Evolutionary conservation across 92 coral and sea anemone genomes (phyloP).

Genomic region (Pocillopora grandis): DNA sequence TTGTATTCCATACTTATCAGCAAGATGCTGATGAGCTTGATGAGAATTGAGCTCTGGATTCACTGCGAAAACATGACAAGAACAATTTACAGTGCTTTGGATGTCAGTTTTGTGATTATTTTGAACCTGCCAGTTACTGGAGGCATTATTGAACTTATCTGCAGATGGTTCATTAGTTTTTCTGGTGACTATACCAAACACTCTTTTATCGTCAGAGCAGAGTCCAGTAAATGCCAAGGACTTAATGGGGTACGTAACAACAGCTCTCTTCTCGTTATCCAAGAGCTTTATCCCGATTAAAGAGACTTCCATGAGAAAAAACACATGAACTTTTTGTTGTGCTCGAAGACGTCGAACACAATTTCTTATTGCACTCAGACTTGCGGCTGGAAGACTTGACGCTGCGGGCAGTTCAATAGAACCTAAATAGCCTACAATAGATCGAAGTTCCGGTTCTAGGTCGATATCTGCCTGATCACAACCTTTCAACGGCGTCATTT

Average conservation of each 20-base stretch:
- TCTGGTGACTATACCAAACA: conserved; percentile 90
- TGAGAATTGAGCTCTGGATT: conserved; percentile 79
- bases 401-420: conserved; percentile 86
- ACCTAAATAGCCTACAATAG: conserved; percentile 92
- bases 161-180: conserved; percentile 51
- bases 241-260: conserved; percentile 84
- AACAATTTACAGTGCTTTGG: conserved; percentile 72
- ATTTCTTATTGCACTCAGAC: conserved; percentile 79
- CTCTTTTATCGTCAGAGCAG: conserved; percentile 91
- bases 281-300: conserved; percentile 70
- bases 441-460: conserved; percentile 56
- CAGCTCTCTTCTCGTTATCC: conserved; percentile 59
- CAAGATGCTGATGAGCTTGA: conserved; percentile 57
- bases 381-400: conserved; percentile 74
- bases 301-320: conserved; percentile 80
- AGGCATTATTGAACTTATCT: conserved; percentile 27
- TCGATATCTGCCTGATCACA: conserved; percentile 26
- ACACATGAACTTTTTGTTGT: conserved; percentile 71
- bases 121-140: conserved; percentile 57
- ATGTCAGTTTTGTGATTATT: conserved; percentile 52
- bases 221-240: conserved; percentile 88
- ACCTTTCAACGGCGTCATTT: conserved; percentile 47
- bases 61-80: conserved; percentile 93
- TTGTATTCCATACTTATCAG: conserved; percentile 70
- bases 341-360: conserved; percentile 92